Evolutionary conservation across 2,888 invertebrate species (phyloP).

Genomic region (Drosophila multiciliata): DNA sequence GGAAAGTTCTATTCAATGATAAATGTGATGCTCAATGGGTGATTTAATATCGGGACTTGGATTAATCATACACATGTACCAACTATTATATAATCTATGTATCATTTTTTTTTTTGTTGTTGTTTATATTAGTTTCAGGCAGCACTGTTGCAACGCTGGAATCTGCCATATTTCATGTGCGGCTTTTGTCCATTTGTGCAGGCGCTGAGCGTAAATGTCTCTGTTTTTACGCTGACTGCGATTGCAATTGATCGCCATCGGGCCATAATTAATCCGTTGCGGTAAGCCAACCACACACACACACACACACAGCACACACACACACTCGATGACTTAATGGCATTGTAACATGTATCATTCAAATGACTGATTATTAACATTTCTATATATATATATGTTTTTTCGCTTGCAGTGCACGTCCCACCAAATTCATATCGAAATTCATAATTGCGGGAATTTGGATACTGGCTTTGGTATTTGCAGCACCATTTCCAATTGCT

Average conservation of each 20-base stretch:
- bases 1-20: constrained; percentile 25
- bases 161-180: constrained; percentile 94
- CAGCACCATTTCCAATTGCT: constrained; percentile 87
- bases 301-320: not conserved
- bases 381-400: not conserved
- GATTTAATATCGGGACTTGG: constrained; percentile 20
- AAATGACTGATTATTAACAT: constrained; percentile 14
- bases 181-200: constrained; percentile 95
- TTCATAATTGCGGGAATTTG: constrained; percentile 91
- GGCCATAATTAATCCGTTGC: constrained; percentile 90
- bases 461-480: constrained; percentile 88
- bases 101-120: not conserved
- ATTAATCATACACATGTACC: not conserved
- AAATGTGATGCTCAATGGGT: constrained; percentile 11
- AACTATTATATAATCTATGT: not conserved
- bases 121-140: constrained; percentile 90
- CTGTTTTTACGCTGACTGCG: constrained; percentile 94
- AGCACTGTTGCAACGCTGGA: constrained; percentile 94
- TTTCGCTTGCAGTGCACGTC: constrained; percentile 87
- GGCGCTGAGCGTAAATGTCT: constrained; percentile 94
- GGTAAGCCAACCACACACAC: constrained; percentile 86
- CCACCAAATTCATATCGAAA: constrained; percentile 90
- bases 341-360: constrained; percentile 13
- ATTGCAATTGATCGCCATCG: constrained; percentile 94
- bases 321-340: constrained; percentile 17